These are phyloP conservation scores for Pteropus alecto DNA, from an alignment of 2,113 vertebrate genomes.

Conservation along the genomic window DNA sequence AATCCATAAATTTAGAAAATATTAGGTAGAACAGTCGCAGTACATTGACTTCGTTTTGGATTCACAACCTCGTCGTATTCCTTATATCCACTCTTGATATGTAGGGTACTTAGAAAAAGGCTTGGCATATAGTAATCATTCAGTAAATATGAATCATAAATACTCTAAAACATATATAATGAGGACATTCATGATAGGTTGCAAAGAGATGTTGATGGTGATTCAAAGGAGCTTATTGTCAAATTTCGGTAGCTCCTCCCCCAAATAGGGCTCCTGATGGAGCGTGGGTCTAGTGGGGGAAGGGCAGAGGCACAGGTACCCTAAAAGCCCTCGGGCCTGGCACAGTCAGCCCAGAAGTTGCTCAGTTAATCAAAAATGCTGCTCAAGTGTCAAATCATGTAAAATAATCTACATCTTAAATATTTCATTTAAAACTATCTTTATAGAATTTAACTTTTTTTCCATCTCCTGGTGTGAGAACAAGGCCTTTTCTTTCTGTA, in stretches of 20 bases:
- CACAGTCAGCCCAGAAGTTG: background rate
- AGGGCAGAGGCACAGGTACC: background rate
- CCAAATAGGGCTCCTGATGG: background rate
- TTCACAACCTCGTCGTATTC: background rate
- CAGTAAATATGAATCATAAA: background rate
- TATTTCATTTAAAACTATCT: background rate
- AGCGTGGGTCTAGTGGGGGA: rapidly evolving
- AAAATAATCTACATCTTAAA: background rate
- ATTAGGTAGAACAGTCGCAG: background rate
- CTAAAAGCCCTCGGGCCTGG: background rate
- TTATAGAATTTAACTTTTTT: background rate
- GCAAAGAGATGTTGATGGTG: background rate
- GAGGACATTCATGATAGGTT: background rate
- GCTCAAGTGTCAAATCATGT: background rate
- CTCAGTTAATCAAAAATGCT: background rate
- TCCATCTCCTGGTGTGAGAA: background rate
- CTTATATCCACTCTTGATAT: background rate
- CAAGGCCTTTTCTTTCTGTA: background rate
- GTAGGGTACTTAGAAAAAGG: background rate
- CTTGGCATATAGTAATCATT: background rate
- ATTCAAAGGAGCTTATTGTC: background rate
- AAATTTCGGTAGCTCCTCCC: background rate
- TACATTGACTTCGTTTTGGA: background rate
- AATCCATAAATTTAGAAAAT: background rate
- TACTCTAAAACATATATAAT: background rate